Evolutionary conservation across 2,797 vertebrate species (phyloP).

Genomic region (Tragelaphus oryx): DNA sequence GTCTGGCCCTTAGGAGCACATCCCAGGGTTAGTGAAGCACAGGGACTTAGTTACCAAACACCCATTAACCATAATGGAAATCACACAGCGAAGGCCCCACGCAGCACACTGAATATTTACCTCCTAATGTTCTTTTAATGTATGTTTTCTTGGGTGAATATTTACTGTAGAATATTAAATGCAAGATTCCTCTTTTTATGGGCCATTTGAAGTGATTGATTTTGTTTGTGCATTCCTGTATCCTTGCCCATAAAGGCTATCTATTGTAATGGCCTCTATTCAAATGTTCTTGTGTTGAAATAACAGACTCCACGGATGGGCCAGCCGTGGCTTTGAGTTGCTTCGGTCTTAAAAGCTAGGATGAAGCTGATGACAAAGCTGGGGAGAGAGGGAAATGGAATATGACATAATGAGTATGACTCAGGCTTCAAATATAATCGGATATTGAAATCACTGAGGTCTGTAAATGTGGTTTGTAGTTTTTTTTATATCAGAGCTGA

Average conservation of each 20-base stretch:
- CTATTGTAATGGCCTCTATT: slow-evolving; percentile 5
- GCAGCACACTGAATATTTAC: slow-evolving; percentile 54
- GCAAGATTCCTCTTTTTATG: slow-evolving; percentile 58
- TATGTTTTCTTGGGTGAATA: slow-evolving; percentile 66
- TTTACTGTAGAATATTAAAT: slow-evolving; percentile 63
- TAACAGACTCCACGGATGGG: slow-evolving; percentile 42
- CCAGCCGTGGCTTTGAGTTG: slow-evolving; percentile 42
- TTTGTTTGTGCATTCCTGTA: slow-evolving; percentile 67
- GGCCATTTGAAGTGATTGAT: slow-evolving; percentile 66
- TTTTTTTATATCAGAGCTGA: slow-evolving; percentile 66
- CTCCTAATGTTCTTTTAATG: slow-evolving; percentile 72
- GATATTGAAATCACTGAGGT: slow-evolving; percentile 58
- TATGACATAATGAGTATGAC: neutral
- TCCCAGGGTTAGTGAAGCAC: slow-evolving; percentile 2
- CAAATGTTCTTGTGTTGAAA: slow-evolving; percentile 50
- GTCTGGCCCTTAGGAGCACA: slow-evolving; percentile 32
- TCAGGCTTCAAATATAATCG: slow-evolving; percentile 36
- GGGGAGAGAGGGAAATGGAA: slow-evolving; percentile 50
- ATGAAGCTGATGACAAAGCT: slow-evolving; percentile 45
- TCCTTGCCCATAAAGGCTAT: slow-evolving; percentile 59
- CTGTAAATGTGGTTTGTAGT: slow-evolving; percentile 59
- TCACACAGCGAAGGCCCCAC: slow-evolving; percentile 40
- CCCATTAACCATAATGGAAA: slow-evolving; percentile 52
- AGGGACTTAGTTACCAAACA: slow-evolving; percentile 47
- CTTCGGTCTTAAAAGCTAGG: slow-evolving; percentile 51